Conservation (phyloP, 2,113 vertebrate species). For the Cichladusa arquata region DNA sequence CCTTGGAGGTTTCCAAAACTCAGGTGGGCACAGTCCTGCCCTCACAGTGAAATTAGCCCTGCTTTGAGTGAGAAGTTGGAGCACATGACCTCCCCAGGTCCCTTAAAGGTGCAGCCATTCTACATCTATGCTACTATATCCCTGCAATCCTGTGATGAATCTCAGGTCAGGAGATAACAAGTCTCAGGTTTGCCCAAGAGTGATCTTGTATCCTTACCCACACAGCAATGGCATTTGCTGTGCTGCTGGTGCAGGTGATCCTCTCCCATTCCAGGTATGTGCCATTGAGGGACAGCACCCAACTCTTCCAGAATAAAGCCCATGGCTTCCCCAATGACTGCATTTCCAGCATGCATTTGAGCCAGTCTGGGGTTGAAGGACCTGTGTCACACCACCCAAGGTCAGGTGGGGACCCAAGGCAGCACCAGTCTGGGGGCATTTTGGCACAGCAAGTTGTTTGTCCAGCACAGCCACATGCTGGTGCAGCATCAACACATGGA, state of each 20-base stretch:
- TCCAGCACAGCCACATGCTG: background rate
- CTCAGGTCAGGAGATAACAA: background rate
- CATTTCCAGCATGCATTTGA: background rate
- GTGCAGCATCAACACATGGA: rapidly evolving
- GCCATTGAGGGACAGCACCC: background rate
- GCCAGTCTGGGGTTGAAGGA: background rate
- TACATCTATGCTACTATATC: background rate
- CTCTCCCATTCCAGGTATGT: rapidly evolving
- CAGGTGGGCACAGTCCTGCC: background rate
- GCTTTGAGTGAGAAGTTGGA: background rate
- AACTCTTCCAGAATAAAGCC: background rate
- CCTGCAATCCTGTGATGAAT: background rate
- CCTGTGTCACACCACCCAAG: background rate
- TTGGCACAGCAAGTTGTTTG: background rate
- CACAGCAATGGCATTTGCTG: background rate
- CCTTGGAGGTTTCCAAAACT: background rate
- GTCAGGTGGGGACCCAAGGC: background rate
- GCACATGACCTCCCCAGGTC: background rate
- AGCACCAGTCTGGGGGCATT: rapidly evolving
- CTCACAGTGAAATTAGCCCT: background rate
- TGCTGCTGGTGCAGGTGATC: background rate
- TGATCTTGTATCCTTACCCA: rapidly evolving
- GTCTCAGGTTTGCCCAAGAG: background rate
- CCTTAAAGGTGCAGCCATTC: background rate
- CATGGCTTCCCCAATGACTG: background rate